phyloP scores from a whole-genome alignment of 1,140 invertebrate genomes.

The Proales similis region DNA sequence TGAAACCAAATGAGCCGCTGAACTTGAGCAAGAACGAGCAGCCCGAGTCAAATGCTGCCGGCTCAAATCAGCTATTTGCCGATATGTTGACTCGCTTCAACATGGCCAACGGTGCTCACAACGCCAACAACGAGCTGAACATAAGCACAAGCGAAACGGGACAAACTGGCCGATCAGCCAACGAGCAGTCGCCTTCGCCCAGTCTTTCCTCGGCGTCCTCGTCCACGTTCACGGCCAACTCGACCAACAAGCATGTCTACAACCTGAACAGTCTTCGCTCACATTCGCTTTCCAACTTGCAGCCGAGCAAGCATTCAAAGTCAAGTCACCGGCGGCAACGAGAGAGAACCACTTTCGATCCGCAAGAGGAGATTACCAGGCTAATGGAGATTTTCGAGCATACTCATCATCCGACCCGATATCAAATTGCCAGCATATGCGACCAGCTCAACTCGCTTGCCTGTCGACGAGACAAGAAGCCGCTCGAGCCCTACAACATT shows the following conservation, averaged over 20 bases:
- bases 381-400: constrained; percentile 86
- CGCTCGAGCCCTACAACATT: constrained; percentile 89
- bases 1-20: no score
- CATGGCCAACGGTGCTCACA: not conserved
- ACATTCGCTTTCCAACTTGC: not conserved
- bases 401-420: constrained; percentile 77
- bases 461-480: constrained; percentile 57
- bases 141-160: not conserved
- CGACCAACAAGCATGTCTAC: not conserved
- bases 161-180: constrained; percentile 11
- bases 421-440: constrained; percentile 59
- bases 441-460: constrained; percentile 19
- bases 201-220: constrained; percentile 18
- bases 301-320: not conserved
- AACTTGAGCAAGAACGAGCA: no score
- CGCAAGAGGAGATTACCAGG: constrained; percentile 84
- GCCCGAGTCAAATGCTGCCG: no score
- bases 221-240: not conserved
- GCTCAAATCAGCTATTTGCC: not conserved
- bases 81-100: not conserved
- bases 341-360: constrained; percentile 72
- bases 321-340: constrained; percentile 39
- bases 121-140: not conserved
- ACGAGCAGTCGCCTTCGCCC: constrained; percentile 14
- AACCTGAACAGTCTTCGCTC: not conserved